These are phyloP conservation scores for Mythimna vitellina DNA, from an alignment of 2,888 invertebrate species.

Conservation along the genomic window DNA sequence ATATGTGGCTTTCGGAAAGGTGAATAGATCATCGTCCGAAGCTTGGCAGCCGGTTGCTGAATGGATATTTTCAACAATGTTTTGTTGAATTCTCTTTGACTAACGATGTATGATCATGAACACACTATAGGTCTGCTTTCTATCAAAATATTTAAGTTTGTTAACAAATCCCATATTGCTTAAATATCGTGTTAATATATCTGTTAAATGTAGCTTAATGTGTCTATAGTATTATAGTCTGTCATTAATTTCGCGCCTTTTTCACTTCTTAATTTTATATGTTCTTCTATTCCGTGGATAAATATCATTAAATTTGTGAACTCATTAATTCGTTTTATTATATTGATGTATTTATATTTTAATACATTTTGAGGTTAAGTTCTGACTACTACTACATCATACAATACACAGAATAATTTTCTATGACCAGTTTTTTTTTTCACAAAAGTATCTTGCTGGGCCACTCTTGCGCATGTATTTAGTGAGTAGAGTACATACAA, in stretches of 20 bases:
- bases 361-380: neutral
- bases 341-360: neutral
- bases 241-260: too few relatives aligned
- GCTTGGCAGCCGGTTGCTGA: slow-evolving; percentile 55
- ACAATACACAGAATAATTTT: slow-evolving; percentile 14
- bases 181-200: too few relatives aligned
- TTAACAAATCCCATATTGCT: neutral
- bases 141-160: slow-evolving; percentile 8
- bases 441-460: slow-evolving; percentile 28
- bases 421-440: slow-evolving; percentile 29
- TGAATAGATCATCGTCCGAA: slow-evolving; percentile 62
- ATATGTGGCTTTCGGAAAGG: slow-evolving; percentile 65
- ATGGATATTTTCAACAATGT: slow-evolving; percentile 55
- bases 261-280: too few relatives aligned
- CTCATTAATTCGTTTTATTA: too few relatives aligned
- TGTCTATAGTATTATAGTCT: too few relatives aligned
- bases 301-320: too few relatives aligned
- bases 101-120: slow-evolving; percentile 19
- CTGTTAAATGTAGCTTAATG: too few relatives aligned
- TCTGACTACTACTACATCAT: neutral
- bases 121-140: slow-evolving; percentile 3
- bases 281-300: too few relatives aligned
- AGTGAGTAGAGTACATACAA: slow-evolving; percentile 67
- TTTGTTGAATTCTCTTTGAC: slow-evolving; percentile 18
- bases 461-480: slow-evolving; percentile 60